Evolutionary conservation across 2,888 invertebrate genomes (phyloP).

Genomic region (Mesorhabditis sp.): DNA sequence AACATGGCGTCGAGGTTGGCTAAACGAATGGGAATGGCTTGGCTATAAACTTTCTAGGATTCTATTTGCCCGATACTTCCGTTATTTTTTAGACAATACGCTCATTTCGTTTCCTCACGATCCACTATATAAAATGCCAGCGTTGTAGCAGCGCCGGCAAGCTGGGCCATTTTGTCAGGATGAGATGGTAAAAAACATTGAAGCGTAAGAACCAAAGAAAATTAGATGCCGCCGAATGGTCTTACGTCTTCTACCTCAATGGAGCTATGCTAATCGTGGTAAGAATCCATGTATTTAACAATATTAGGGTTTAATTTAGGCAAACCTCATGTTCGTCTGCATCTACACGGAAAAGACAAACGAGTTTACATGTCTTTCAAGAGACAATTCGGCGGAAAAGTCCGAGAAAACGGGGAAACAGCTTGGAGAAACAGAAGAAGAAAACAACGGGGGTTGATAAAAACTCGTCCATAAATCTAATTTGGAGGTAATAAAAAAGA

Average conservation of each 20-base stretch:
- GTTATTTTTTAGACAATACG: constrained; percentile 30
- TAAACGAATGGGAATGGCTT: neutral
- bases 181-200: constrained; percentile 14
- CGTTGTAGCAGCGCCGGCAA: constrained; percentile 46
- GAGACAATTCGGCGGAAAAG: constrained; percentile 11
- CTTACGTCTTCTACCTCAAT: constrained; percentile 31
- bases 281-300: neutral
- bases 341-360: constrained; percentile 41
- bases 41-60: neutral
- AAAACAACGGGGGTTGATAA: too few species aligned
- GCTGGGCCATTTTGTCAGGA: constrained; percentile 42
- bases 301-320: constrained; percentile 23
- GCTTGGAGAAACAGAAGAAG: too few species aligned
- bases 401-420: too few species aligned
- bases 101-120: constrained; percentile 46
- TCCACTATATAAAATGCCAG: constrained; percentile 51
- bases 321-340: constrained; percentile 35
- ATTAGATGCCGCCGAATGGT: constrained; percentile 19
- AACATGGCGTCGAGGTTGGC: constrained; percentile 41
- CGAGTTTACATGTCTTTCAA: constrained; percentile 35
- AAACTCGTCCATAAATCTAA: too few species aligned
- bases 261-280: constrained; percentile 26
- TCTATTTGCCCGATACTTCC: neutral
- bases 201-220: too few species aligned
- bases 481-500: too few species aligned